Evolutionary conservation across 1,140 invertebrate genomes (phyloP).

Genomic region (Pseudomyrmex gracilis): DNA sequence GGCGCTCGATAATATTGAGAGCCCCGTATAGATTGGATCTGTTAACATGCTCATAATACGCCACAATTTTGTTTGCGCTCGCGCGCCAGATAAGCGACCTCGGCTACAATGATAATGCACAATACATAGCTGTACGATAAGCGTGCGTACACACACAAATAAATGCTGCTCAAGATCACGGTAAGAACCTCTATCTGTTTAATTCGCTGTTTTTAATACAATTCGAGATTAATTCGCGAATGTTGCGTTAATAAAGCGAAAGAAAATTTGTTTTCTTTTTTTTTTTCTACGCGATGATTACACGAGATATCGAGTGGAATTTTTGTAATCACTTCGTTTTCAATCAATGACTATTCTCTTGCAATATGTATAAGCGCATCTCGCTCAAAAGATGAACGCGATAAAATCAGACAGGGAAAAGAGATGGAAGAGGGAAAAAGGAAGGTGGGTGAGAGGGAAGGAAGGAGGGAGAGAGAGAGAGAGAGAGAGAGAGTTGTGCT

Average conservation of each 20-base stretch:
- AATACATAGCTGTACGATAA: conserved; percentile 8
- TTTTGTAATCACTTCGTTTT: too few species aligned
- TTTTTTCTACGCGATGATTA: too few species aligned
- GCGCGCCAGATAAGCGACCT: conserved; percentile 21
- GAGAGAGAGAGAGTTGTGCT: neutral
- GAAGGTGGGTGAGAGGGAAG: too few species aligned
- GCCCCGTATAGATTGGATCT: neutral
- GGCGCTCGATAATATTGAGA: conserved; percentile 26
- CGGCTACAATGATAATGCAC: conserved; percentile 8
- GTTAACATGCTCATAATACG: conserved; percentile 39
- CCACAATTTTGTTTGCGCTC: conserved; percentile 36
- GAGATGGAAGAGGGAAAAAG: too few species aligned
- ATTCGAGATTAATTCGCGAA: neutral
- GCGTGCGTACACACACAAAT: conserved; percentile 8
- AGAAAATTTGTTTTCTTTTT: too few species aligned
- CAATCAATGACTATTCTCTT: too few species aligned
- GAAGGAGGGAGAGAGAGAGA: too few species aligned
- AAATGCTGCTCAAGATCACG: neutral
- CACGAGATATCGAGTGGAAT: too few species aligned
- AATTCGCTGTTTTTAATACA: neutral
- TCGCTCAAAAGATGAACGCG: too few species aligned
- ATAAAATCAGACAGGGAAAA: too few species aligned
- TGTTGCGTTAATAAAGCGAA: too few species aligned
- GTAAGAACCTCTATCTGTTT: neutral
- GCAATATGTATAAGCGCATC: too few species aligned